These are phyloP conservation scores for Nanorana parkeri DNA, from an alignment of 2,113 vertebrate genomes.

Conservation along the genomic window DNA sequence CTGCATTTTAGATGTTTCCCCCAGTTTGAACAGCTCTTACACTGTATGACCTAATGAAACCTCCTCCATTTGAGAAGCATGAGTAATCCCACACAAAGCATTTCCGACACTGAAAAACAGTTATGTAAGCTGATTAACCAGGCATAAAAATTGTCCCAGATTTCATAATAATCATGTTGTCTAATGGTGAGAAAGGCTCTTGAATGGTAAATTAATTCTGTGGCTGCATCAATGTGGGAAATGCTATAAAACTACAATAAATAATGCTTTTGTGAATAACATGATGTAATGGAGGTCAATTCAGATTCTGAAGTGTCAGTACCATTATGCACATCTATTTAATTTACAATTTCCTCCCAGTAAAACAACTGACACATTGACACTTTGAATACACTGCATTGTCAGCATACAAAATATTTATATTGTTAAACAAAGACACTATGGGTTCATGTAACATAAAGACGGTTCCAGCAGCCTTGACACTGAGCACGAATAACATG, in stretches of 20 bases:
- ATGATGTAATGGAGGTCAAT: constrained; percentile 39
- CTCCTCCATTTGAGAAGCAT: constrained; percentile 44
- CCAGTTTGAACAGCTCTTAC: constrained; percentile 26
- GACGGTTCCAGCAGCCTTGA: background rate
- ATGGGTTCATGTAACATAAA: background rate
- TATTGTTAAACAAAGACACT: constrained; percentile 4
- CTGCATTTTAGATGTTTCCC: constrained; percentile 3
- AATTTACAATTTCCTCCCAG: constrained; percentile 13
- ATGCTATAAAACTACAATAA: constrained; percentile 28
- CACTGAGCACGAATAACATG: background rate
- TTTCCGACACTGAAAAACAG: constrained; percentile 41
- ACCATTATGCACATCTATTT: constrained; percentile 22
- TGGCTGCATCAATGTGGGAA: constrained; percentile 34
- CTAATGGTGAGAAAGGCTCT: constrained; percentile 41
- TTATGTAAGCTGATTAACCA: constrained; percentile 52
- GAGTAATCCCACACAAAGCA: constrained; percentile 52
- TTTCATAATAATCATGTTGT: constrained; percentile 50
- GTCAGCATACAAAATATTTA: constrained; percentile 25
- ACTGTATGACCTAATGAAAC: constrained; percentile 51
- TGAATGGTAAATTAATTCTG: constrained; percentile 34
- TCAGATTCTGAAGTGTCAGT: constrained; percentile 29
- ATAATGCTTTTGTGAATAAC: constrained; percentile 34
- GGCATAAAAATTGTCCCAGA: constrained; percentile 51
- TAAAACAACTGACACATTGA: constrained; percentile 15
- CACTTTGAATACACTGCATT: constrained; percentile 24